These are phyloP conservation scores for Carcina quercana DNA, from an alignment of 2,888 invertebrate genomes.

Conservation along the genomic window DNA sequence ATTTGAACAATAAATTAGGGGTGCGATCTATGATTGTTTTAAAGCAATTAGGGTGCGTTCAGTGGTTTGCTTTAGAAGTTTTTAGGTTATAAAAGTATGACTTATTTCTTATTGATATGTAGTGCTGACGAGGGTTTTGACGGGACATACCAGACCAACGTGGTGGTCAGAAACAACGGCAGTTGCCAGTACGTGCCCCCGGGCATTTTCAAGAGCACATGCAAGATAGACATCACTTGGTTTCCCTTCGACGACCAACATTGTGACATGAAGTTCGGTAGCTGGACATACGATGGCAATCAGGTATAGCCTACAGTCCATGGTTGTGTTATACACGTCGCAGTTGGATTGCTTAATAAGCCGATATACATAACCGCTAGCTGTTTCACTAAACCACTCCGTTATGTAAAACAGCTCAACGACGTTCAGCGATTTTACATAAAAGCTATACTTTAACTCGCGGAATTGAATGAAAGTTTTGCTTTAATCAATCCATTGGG, in stretches of 20 bases:
- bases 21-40: not conserved
- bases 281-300: slow-evolving; percentile 99
- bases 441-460: no score
- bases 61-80: not conserved
- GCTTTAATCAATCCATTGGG: no score
- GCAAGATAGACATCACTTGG: slow-evolving; percentile 99
- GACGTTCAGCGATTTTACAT: no score
- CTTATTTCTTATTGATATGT: slow-evolving; percentile 48
- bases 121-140: slow-evolving; percentile 99
- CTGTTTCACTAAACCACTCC: no score
- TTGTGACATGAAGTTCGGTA: slow-evolving; percentile 99
- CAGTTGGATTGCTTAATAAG: no score
- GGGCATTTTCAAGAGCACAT: slow-evolving; percentile 99
- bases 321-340: no score
- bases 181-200: slow-evolving; percentile 99
- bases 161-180: slow-evolving; percentile 99
- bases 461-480: no score
- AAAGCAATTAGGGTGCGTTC: not conserved
- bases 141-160: slow-evolving; percentile 99
- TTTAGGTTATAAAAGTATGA: slow-evolving; percentile 1
- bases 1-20: no score
- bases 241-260: slow-evolving; percentile 99
- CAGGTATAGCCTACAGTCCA: slow-evolving; percentile 78
- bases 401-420: no score
- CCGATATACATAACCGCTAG: no score